Percentiles rank a stretch among this genome's conserved stretches.
These are phyloP conservation scores for Candidula unifasciata DNA, from an alignment of 2,888 invertebrate genomes.

Conservation along the genomic window DNA sequence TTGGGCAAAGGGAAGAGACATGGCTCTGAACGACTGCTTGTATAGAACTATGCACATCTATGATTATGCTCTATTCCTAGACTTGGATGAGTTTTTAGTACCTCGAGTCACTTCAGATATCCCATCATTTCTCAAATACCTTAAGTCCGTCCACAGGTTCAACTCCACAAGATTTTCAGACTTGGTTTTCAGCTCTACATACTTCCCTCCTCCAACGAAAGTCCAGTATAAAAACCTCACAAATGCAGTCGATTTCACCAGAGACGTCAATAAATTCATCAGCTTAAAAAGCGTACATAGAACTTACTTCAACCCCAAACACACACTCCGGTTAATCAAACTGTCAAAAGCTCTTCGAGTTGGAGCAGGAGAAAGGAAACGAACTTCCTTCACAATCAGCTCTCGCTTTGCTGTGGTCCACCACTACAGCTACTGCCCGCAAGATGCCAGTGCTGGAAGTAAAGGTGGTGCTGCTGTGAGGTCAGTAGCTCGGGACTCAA, in stretches of 20 bases:
- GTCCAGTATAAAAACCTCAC: conserved; percentile 21
- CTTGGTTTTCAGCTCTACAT: conserved; percentile 41
- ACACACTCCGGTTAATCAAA: conserved; percentile 40
- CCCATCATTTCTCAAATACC: conserved; percentile 44
- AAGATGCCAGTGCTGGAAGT: background rate
- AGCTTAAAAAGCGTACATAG: conserved; percentile 39
- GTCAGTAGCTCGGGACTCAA: background rate
- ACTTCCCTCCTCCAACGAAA: conserved; percentile 42
- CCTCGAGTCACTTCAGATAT: conserved; percentile 52
- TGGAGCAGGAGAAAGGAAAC: conserved; percentile 39
- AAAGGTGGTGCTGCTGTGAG: background rate
- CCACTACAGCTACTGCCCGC: conserved; percentile 48
- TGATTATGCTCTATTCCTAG: conserved; percentile 57
- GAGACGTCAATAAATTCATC: conserved; percentile 41
- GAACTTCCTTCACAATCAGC: conserved; percentile 40
- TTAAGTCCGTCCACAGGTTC: conserved; percentile 6
- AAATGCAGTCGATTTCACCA: background rate
- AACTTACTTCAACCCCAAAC: conserved; percentile 42
- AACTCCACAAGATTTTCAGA: conserved; percentile 39
- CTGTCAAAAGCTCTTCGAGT: conserved; percentile 30
- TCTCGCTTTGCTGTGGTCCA: conserved; percentile 39
- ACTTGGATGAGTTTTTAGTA: conserved; percentile 62
- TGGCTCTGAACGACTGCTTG: conserved; percentile 61
- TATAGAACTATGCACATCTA: conserved; percentile 57
- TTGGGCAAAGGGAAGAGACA: conserved; percentile 60